These are phyloP conservation scores for Poeciliopsis retropinna DNA, from an alignment of 2,113 vertebrate genomes.

Conservation along the genomic window DNA sequence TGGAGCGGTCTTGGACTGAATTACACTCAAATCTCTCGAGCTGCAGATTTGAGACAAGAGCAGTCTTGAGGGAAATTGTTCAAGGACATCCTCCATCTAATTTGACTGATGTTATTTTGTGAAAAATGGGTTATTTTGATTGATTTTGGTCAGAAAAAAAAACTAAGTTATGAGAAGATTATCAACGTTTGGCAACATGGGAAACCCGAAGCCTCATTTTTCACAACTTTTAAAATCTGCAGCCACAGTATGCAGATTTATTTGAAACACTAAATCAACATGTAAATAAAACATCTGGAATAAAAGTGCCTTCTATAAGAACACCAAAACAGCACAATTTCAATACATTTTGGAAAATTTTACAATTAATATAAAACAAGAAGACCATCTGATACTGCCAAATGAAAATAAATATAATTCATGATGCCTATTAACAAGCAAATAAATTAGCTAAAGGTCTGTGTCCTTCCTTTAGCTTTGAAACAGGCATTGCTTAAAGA, in stretches of 20 bases:
- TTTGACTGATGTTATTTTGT: not conserved
- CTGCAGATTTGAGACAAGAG: too few relatives aligned
- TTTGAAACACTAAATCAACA: not conserved
- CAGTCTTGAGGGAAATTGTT: not conserved
- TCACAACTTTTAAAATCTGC: too few relatives aligned
- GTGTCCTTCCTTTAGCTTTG: constrained; percentile 10
- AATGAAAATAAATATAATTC: not conserved
- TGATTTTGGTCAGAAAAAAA: not conserved
- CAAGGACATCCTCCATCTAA: not conserved
- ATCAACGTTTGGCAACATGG: too few relatives aligned
- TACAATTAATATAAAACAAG: not conserved
- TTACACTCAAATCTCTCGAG: too few relatives aligned
- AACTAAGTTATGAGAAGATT: too few relatives aligned
- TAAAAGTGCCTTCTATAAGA: too few relatives aligned
- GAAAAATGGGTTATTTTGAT: too few relatives aligned
- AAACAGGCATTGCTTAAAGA: constrained; percentile 39
- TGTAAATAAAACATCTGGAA: not conserved
- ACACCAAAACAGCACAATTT: not conserved
- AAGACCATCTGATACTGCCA: not conserved
- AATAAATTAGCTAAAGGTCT: constrained; percentile 1
- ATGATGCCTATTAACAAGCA: not conserved
- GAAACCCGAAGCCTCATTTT: not conserved
- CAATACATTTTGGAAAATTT: not conserved
- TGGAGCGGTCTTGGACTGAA: too few relatives aligned
- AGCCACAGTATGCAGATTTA: too few relatives aligned